These are phyloP conservation scores for Anastrepha ludens DNA, from an alignment of 1,140 invertebrate species.

Conservation along the genomic window DNA sequence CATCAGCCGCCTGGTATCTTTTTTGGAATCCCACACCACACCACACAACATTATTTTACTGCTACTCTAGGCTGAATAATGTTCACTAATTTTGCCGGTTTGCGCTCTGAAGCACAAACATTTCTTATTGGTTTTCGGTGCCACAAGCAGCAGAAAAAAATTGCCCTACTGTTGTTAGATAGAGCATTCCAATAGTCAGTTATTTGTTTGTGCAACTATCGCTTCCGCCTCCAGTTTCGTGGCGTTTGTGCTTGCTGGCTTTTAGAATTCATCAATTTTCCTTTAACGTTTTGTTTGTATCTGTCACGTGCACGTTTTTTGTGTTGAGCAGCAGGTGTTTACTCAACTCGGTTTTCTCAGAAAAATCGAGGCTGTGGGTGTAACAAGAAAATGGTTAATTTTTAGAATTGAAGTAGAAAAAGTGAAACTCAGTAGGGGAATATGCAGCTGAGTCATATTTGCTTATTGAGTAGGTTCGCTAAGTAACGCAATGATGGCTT, in stretches of 20 bases:
- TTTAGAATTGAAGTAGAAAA: neutral
- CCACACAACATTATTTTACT: neutral
- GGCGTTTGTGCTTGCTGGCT: neutral
- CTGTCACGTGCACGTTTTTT: neutral
- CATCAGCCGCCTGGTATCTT: neutral
- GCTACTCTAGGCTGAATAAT: slow-evolving; percentile 13
- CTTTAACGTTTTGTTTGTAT: neutral
- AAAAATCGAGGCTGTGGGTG: neutral
- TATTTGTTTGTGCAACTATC: neutral
- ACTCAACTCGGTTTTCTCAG: slow-evolving; percentile 6
- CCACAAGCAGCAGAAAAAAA: neutral
- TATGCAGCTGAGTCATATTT: neutral
- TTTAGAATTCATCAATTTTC: slow-evolving; percentile 41
- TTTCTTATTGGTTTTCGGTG: neutral
- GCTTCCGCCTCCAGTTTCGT: neutral
- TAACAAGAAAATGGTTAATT: neutral
- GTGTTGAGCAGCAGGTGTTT: neutral
- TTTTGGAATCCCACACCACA: neutral
- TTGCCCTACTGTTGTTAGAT: neutral
- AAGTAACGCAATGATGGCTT: too few relatives aligned
- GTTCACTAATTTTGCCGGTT: slow-evolving; percentile 38
- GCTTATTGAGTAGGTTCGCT: too few relatives aligned
- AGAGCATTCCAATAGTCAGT: neutral
- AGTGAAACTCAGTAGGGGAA: neutral
- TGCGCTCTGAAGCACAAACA: neutral